phyloP scores from a whole-genome alignment of 2,888 invertebrate species.

The Nasonovia ribisnigri region DNA sequence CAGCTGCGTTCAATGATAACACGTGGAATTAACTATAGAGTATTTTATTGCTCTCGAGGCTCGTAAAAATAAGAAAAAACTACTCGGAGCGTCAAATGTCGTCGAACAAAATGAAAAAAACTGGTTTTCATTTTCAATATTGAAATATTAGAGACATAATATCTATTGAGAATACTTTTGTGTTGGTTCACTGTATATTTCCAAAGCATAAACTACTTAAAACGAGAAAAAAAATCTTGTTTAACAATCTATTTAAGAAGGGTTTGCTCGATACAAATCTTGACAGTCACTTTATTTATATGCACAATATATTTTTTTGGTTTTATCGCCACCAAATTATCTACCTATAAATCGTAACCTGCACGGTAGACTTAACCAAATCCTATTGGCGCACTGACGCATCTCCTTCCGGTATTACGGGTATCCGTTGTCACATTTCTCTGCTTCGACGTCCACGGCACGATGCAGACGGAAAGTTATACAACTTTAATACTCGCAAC shows the following conservation, averaged over 20 bases:
- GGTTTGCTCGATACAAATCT: conserved; percentile 35
- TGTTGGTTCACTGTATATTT: background rate
- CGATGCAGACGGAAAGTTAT: background rate
- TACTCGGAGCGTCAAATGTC: conserved; percentile 28
- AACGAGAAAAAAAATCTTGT: conserved; percentile 41
- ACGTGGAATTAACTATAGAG: conserved; percentile 33
- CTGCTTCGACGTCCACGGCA: background rate
- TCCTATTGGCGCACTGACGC: background rate
- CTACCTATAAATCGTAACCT: conserved; percentile 47
- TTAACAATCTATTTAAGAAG: conserved; percentile 40
- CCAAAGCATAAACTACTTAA: conserved; percentile 1
- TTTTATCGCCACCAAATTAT: conserved; percentile 51
- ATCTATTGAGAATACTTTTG: conserved; percentile 22
- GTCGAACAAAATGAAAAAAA: background rate
- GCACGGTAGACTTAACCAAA: conserved; percentile 16
- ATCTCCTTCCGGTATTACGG: conserved; percentile 35
- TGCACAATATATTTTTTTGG: conserved; percentile 38
- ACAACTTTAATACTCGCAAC: background rate
- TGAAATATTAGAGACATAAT: conserved; percentile 3
- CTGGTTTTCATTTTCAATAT: conserved; percentile 43
- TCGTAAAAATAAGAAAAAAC: background rate
- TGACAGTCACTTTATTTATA: conserved; percentile 58
- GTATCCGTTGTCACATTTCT: conserved; percentile 13
- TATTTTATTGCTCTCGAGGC: conserved; percentile 42
- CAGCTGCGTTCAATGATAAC: conserved; percentile 20